phyloP scores from a whole-genome alignment of 2,888 invertebrate species.

The Ferdinandea cuprea region DNA sequence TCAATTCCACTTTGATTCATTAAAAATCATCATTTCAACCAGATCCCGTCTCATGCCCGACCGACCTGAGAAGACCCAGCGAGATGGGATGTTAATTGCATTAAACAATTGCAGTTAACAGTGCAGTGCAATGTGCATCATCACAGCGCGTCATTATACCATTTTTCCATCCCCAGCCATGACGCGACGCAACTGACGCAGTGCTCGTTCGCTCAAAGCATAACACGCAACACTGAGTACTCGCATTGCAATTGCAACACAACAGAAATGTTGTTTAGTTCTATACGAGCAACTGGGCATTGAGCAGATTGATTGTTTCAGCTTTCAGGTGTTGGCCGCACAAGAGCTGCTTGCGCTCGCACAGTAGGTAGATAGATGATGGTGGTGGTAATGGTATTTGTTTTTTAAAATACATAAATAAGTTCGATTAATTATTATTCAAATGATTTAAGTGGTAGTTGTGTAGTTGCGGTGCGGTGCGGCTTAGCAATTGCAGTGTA shows the following conservation, averaged over 20 bases:
- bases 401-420: conserved; percentile 41
- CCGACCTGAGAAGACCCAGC: too few species aligned
- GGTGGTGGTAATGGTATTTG: conserved; percentile 54
- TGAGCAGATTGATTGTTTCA: conserved; percentile 43
- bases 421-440: conserved; percentile 56
- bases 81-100: conserved; percentile 65
- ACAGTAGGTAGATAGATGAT: too few species aligned
- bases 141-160: conserved; percentile 14
- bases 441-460: conserved; percentile 23
- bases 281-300: conserved; percentile 10
- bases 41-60: conserved; percentile 20
- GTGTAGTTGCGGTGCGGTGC: not conserved
- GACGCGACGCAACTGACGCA: conserved; percentile 1
- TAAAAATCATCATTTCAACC: conserved; percentile 65
- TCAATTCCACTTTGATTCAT: conserved; percentile 63
- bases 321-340: conserved; percentile 27
- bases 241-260: conserved; percentile 29
- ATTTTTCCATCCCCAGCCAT: conserved; percentile 9
- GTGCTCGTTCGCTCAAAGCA: conserved; percentile 11
- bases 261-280: conserved; percentile 28
- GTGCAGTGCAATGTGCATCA: conserved; percentile 50
- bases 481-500: too few species aligned
- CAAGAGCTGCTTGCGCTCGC: too few species aligned
- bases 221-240: conserved; percentile 53
- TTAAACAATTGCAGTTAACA: conserved; percentile 59